Percentiles rank a stretch among this genome's conserved stretches.
Evolutionary conservation across 2,797 vertebrate genomes (phyloP).

Genomic region (Phalloptychus januarius): DNA sequence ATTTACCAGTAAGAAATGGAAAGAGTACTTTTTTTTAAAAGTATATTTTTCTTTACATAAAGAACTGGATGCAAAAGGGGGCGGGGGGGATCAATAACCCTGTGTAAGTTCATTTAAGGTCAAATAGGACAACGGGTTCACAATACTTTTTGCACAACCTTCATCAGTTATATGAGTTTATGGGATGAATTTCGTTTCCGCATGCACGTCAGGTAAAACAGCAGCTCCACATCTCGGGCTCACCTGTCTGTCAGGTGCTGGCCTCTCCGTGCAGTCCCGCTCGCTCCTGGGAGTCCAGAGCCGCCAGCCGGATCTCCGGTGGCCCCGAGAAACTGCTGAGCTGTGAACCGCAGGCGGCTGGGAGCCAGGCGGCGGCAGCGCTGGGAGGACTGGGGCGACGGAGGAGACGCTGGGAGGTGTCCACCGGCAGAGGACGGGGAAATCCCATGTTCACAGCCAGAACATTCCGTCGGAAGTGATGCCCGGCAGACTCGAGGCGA

Average conservation of each 20-base stretch:
- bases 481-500: conserved; percentile 9
- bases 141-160: not conserved
- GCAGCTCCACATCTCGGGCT: not conserved
- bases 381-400: conserved; percentile 26
- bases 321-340: conserved; percentile 40
- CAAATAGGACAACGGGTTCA: not conserved
- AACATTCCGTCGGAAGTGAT: conserved; percentile 59
- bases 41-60: not conserved
- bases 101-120: not conserved
- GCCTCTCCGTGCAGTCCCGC: conserved; percentile 13
- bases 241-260: conserved; percentile 69
- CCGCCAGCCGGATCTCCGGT: conserved; percentile 47
- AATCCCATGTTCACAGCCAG: conserved; percentile 65
- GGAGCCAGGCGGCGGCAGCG: conserved; percentile 31
- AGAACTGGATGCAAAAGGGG: not conserved
- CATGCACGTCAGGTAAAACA: not conserved
- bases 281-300: conserved; percentile 44
- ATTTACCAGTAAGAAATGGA: not conserved
- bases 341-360: conserved; percentile 29
- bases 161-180: not conserved
- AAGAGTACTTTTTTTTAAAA: too few relatives aligned
- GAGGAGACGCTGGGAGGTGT: conserved; percentile 24
- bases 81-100: too few relatives aligned
- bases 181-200: not conserved
- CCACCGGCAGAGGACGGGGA: conserved; percentile 46